Percentiles rank a stretch among this genome's conserved stretches.
phyloP scores from a whole-genome alignment of 2,797 vertebrate species.

The Bovichtus variegatus region DNA sequence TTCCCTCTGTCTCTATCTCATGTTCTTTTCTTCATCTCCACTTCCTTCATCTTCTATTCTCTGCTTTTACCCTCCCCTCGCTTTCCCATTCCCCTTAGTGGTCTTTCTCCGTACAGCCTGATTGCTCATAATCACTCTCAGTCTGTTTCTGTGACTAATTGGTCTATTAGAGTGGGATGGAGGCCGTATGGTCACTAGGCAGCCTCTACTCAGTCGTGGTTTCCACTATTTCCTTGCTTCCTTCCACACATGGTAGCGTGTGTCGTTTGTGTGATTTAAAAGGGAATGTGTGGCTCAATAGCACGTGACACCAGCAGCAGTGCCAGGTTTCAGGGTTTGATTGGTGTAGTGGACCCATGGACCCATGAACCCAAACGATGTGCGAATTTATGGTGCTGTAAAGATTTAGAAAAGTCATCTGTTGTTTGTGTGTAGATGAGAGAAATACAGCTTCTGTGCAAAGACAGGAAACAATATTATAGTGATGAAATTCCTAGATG shows the following conservation, averaged over 20 bases:
- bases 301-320: background rate
- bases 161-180: slow-evolving; percentile 66
- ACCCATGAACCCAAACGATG: background rate
- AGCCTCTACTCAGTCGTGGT: slow-evolving; percentile 38
- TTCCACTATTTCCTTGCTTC: slow-evolving; percentile 41
- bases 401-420: background rate
- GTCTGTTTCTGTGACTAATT: slow-evolving; percentile 76
- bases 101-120: slow-evolving; percentile 51
- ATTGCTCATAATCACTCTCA: slow-evolving; percentile 73
- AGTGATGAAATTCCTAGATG: background rate
- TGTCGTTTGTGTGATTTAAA: slow-evolving; percentile 45
- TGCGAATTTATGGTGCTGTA: background rate
- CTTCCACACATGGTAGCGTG: slow-evolving; percentile 19
- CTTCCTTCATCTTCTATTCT: background rate
- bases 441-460: background rate
- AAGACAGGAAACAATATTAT: background rate
- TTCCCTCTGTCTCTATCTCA: background rate
- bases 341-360: background rate
- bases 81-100: slow-evolving; percentile 32
- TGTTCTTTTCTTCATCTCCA: background rate
- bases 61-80: background rate
- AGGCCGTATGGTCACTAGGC: slow-evolving; percentile 57
- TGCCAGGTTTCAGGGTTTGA: background rate
- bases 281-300: slow-evolving; percentile 3
- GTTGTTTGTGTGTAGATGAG: background rate